Base-by-base conservation (phyloP, 2,888 invertebrate genomes). In the Lochmaea crataegi region DNA sequence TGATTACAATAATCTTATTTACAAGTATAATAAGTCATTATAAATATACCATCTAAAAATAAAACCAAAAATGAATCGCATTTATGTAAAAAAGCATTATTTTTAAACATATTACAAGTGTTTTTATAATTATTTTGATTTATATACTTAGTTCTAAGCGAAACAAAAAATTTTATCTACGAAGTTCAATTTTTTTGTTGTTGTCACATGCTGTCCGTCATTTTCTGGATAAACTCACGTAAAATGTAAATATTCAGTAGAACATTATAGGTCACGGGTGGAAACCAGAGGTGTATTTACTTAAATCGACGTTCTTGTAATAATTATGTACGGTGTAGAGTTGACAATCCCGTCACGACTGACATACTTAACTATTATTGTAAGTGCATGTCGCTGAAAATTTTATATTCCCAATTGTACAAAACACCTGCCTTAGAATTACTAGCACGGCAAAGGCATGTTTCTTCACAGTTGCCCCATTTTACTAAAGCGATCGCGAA, bases 241-340 rank as follows among this genome's bases (percentile, higher is more conserved):
- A 64, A 69, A 66, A 76, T 74, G 71, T 70, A 74, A 74, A 76
- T 72, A 67, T 65, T 64, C 12, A 45, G 64, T 57, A 22, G 73
- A 66, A 38, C 68, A 72, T 76, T 69, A 73, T 64, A 75, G 76
- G 75, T 73, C 76, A 75, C 63, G 71, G 65, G 70, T 68, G 60
- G 32, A 68, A 73, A 74, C 16, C 67, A 74, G 67, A 53, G 60
- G 51, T 45, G 67, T 61, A 70, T 57, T 63, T 68, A 48, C 53
- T 53, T 53, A 53, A 53, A 53, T 9, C 9, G n/a, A n/a, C 53
- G 12, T 53, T 53, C 10, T 16, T 53, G 9, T 16, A 53, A 16
- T n/a, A 53, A 9, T 53, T 53, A 53, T 9, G 7, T 38, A 38
- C 9, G 32, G 32, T 38, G 32, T 38, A 38, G 32, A 38, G 32